phyloP scores from a whole-genome alignment of 2,113 vertebrate species.

The Propithecus coquereli region DNA sequence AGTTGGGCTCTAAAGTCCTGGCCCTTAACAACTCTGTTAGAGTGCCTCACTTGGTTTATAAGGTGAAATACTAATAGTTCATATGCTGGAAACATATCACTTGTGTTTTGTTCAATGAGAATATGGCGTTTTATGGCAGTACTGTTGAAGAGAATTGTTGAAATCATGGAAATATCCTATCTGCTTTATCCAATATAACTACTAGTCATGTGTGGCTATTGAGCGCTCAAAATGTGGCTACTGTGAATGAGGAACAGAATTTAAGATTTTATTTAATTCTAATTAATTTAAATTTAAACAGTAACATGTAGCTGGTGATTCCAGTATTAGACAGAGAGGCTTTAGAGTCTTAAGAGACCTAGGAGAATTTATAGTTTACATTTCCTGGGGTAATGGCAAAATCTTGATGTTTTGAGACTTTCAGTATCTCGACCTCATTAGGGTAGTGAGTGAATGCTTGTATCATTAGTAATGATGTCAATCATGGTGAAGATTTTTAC shows the following conservation, averaged over 20 bases:
- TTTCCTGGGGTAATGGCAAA: neutral
- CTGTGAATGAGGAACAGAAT: neutral
- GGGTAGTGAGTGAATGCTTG: neutral
- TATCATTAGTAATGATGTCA: slow-evolving; percentile 44
- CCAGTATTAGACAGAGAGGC: neutral
- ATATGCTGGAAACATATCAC: neutral
- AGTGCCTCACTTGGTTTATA: neutral
- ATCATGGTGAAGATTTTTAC: slow-evolving; percentile 45
- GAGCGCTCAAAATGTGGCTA: neutral
- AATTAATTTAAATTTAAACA: slow-evolving; percentile 1
- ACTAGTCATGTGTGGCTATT: neutral
- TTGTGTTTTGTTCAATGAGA: neutral
- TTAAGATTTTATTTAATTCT: slow-evolving; percentile 16
- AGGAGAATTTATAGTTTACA: neutral
- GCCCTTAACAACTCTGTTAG: neutral
- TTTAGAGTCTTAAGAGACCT: neutral
- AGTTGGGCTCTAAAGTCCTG: neutral
- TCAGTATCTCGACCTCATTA: neutral
- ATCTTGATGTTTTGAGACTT: slow-evolving; percentile 5
- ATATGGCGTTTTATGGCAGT: neutral
- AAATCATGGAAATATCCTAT: neutral
- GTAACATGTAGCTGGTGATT: neutral
- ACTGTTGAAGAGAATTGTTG: neutral
- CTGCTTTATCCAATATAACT: neutral
- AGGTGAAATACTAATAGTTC: neutral